phyloP scores from a whole-genome alignment of 1,140 invertebrate species.

The Dendroctonus ponderosae region DNA sequence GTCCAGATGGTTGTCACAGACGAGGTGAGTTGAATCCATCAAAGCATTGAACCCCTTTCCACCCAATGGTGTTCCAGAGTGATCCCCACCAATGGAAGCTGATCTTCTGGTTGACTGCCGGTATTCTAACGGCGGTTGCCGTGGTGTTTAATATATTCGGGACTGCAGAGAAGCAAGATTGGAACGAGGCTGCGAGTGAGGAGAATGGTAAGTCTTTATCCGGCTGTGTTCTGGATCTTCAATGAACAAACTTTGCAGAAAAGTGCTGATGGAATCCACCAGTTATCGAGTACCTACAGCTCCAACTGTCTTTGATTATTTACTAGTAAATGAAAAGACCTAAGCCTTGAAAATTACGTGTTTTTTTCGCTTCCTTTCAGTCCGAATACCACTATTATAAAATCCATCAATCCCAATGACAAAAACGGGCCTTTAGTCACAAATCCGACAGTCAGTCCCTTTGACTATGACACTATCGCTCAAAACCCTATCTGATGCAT shows the following conservation, averaged over 20 bases:
- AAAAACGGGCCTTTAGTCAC: constrained; percentile 21
- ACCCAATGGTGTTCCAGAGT: constrained; percentile 19
- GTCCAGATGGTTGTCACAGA: constrained; percentile 65
- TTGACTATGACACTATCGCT: constrained; percentile 26
- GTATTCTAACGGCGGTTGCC: not conserved
- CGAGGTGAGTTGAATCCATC: constrained; percentile 49
- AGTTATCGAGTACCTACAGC: no score
- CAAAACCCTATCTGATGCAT: constrained; percentile 16
- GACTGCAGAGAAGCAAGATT: constrained; percentile 19
- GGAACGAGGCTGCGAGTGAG: constrained; percentile 1
- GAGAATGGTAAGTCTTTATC: no score
- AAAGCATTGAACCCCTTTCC: no score
- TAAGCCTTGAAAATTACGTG: no score
- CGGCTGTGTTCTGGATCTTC: no score
- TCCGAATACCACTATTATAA: no score
- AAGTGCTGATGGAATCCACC: no score
- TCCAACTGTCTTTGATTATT: no score
- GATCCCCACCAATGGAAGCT: constrained; percentile 27
- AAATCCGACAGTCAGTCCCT: constrained; percentile 25
- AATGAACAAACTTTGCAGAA: no score
- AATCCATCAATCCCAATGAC: no score
- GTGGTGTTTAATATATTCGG: constrained; percentile 23
- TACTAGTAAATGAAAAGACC: no score
- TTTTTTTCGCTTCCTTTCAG: no score
- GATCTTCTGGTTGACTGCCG: constrained; percentile 20